Evolutionary conservation across 2,113 vertebrate species (phyloP).

Genomic region (Prionailurus viverrinus): DNA sequence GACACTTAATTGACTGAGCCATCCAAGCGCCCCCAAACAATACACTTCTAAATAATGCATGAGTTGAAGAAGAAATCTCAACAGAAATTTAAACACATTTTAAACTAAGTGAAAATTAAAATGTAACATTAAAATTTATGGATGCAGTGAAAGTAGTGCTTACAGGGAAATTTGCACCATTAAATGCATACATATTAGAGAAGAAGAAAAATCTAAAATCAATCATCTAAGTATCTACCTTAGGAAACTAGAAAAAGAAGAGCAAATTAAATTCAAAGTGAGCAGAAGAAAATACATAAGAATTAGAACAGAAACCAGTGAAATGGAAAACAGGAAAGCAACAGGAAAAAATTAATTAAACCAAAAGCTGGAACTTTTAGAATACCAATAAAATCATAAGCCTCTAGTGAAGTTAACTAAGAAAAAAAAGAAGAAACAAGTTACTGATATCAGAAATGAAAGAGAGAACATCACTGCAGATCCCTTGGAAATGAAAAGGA

Average conservation of each 20-base stretch:
- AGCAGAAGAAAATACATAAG: neutral
- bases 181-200: neutral
- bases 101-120: neutral
- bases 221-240: neutral
- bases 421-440: neutral
- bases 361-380: neutral
- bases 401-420: neutral
- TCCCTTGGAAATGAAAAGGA: neutral
- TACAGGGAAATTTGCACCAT: neutral
- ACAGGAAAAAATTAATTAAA: neutral
- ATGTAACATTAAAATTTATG: neutral
- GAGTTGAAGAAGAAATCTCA: neutral
- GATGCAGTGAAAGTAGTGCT: neutral
- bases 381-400: neutral
- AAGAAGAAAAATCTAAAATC: neutral
- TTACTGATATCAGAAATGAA: neutral
- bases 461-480: neutral
- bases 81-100: neutral
- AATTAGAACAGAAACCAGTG: neutral
- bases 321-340: neutral
- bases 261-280: neutral
- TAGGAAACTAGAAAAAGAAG: neutral
- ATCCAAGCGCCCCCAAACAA: neutral
- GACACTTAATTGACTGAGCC: neutral
- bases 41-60: neutral